Evolutionary conservation across 2,797 vertebrate genomes (phyloP).

Genomic region (Alectoris magna): DNA sequence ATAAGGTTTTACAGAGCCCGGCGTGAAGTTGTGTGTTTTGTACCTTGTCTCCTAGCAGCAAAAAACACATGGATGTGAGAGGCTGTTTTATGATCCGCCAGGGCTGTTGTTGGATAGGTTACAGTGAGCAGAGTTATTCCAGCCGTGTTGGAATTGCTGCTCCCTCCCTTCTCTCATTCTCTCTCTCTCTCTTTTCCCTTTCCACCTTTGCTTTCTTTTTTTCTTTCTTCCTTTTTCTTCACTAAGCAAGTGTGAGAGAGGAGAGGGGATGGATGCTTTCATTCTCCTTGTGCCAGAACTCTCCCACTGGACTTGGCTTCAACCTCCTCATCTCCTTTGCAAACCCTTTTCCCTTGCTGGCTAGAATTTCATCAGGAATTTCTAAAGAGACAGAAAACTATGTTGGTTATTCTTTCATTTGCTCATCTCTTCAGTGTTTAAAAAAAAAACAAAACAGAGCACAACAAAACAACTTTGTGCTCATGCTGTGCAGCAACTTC

Average conservation of each 20-base stretch:
- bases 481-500: slow-evolving; percentile 22
- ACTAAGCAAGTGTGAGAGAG: neutral
- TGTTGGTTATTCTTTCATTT: slow-evolving; percentile 25
- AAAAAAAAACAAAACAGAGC: neutral
- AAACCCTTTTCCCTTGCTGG: slow-evolving; percentile 18
- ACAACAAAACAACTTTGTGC: neutral
- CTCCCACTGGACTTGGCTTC: neutral
- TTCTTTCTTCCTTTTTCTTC: neutral
- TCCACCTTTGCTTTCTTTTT: neutral
- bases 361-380: slow-evolving; percentile 24
- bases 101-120: slow-evolving; percentile 67
- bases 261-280: neutral
- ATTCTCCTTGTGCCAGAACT: neutral
- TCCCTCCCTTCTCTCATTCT: neutral
- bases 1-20: slow-evolving; percentile 51
- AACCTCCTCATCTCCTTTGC: neutral
- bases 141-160: neutral
- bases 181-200: neutral
- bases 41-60: slow-evolving; percentile 72
- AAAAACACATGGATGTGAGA: slow-evolving; percentile 59
- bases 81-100: slow-evolving; percentile 63
- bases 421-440: slow-evolving; percentile 33
- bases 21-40: slow-evolving; percentile 66
- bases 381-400: slow-evolving; percentile 34
- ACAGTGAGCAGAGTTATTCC: slow-evolving; percentile 63